Conservation (phyloP, 2,113 vertebrate genomes). For the Pachycephala philippinensis region DNA sequence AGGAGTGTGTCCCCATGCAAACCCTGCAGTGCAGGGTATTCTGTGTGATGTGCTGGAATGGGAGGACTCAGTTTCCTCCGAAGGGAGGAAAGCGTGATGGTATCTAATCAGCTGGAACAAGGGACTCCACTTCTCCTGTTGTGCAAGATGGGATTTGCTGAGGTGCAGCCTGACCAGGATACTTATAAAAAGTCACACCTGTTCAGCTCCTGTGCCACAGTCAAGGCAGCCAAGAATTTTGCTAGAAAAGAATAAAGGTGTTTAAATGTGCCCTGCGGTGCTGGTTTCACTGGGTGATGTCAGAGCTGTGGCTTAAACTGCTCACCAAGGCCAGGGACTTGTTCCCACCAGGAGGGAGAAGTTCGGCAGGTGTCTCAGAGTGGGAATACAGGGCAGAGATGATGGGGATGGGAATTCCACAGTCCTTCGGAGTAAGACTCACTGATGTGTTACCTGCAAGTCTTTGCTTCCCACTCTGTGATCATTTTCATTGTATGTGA, state of each 20-base stretch:
- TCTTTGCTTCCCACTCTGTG: not conserved
- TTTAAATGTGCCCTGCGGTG: accelerated
- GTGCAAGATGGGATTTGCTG: not conserved
- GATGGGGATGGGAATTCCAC: not conserved
- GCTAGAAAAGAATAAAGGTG: not conserved
- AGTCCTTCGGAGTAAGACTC: not conserved
- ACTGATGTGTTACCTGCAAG: not conserved
- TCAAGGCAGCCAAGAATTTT: not conserved
- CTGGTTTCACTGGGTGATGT: not conserved
- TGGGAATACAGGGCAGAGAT: not conserved
- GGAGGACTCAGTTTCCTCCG: not conserved
- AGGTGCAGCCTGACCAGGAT: not conserved
- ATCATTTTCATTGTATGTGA: not conserved
- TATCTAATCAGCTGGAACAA: not conserved
- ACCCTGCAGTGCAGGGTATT: not conserved
- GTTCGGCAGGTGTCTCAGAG: not conserved
- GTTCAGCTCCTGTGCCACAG: not conserved
- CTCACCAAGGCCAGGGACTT: not conserved
- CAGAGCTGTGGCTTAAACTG: not conserved
- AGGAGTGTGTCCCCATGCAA: not conserved
- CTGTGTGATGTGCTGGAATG: not conserved
- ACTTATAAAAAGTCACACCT: not conserved
- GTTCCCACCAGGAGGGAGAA: not conserved
- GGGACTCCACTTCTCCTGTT: not conserved
- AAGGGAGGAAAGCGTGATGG: not conserved